Percentiles rank a stretch among this genome's conserved stretches.
Evolutionary conservation across 2,888 invertebrate species (phyloP).

Genomic region (Candidula unifasciata): DNA sequence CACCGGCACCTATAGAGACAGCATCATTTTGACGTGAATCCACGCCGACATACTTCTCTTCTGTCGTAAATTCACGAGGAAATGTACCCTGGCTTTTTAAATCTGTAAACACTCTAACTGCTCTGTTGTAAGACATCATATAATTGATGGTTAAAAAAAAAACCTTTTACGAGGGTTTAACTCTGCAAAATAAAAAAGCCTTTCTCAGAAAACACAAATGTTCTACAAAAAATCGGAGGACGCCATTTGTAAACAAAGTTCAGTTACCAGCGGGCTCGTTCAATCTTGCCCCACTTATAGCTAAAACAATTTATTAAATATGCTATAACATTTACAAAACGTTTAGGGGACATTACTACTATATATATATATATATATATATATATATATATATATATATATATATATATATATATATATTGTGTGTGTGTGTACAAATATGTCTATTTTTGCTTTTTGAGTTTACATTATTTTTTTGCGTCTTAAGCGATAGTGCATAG

Average conservation of each 20-base stretch:
- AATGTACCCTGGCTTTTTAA: conserved; percentile 7
- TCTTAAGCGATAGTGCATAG: too few species aligned
- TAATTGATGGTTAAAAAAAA: not conserved
- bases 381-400: too few species aligned
- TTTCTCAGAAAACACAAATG: too few species aligned
- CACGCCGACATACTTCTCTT: not conserved
- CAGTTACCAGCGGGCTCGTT: conserved; percentile 12
- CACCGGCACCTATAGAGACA: conserved; percentile 30
- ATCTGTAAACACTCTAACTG: conserved; percentile 46
- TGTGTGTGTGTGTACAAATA: too few species aligned
- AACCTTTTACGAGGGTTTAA: too few species aligned
- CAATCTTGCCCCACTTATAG: not conserved
- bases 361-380: too few species aligned
- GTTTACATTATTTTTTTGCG: too few species aligned
- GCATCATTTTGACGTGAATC: not conserved
- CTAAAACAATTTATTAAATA: not conserved
- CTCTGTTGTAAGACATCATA: conserved; percentile 42
- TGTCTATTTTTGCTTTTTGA: too few species aligned
- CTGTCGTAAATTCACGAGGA: not conserved
- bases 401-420: too few species aligned
- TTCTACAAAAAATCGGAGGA: not conserved
- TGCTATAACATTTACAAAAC: too few species aligned
- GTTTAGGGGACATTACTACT: too few species aligned
- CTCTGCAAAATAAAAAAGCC: not conserved
- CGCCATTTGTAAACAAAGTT: conserved; percentile 45